phyloP scores from a whole-genome alignment of 2,888 invertebrate species.

The Macaria liturata region DNA sequence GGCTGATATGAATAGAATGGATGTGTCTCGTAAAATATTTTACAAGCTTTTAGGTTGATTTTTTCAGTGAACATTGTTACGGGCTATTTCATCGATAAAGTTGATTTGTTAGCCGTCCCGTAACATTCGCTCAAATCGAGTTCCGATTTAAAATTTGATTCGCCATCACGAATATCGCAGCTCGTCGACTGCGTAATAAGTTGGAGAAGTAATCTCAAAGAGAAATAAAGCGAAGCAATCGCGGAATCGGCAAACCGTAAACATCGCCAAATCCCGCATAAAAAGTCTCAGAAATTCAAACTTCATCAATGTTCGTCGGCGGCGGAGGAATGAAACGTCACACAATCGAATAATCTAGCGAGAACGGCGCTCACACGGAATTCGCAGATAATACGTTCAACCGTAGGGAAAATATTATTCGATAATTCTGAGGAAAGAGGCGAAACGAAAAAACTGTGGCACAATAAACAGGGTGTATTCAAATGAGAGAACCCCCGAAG shows the following conservation, averaged over 20 bases:
- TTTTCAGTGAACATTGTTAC: slow-evolving; percentile 21
- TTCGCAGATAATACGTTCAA: slow-evolving; percentile 64
- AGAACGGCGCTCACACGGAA: slow-evolving; percentile 55
- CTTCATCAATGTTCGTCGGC: slow-evolving; percentile 38
- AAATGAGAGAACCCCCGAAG: slow-evolving; percentile 65
- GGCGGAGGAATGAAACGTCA: slow-evolving; percentile 42
- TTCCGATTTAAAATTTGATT: slow-evolving; percentile 1
- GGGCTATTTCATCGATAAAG: slow-evolving; percentile 14
- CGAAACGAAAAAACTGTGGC: slow-evolving; percentile 53
- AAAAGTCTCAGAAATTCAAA: slow-evolving; percentile 34
- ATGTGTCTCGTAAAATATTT: slow-evolving; percentile 25
- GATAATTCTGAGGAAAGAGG: slow-evolving; percentile 65
- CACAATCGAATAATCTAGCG: slow-evolving; percentile 58
- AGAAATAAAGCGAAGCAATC: slow-evolving; percentile 14
- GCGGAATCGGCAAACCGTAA: slow-evolving; percentile 25
- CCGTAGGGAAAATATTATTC: slow-evolving; percentile 67
- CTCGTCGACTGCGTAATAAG: not conserved
- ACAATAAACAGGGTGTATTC: slow-evolving; percentile 79
- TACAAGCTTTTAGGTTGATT: slow-evolving; percentile 20
- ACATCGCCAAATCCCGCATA: slow-evolving; percentile 29
- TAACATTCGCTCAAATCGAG: not conserved
- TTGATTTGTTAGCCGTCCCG: slow-evolving; percentile 8
- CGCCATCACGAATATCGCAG: not conserved
- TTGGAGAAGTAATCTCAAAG: slow-evolving; percentile 1
- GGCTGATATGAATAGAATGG: slow-evolving; percentile 26